Evolutionary conservation across 53 echinoderm and acorn worm genomes (phyloP).

Genomic region (Stichopus horrens): DNA sequence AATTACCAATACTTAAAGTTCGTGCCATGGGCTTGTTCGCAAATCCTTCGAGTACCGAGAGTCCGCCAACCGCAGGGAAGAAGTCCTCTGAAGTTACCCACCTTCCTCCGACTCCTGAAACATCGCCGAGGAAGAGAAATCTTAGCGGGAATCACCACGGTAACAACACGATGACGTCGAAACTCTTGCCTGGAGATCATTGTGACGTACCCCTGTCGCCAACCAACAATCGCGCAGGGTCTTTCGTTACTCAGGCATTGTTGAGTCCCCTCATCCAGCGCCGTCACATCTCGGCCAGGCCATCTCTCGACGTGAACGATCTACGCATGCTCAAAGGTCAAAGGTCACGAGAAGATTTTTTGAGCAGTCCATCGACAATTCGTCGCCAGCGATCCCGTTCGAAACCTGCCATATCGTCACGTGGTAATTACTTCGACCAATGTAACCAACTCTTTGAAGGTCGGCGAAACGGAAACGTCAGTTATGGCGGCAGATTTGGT

Average conservation of each 20-base stretch:
- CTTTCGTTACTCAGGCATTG: neutral
- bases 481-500: neutral
- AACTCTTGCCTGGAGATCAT: neutral
- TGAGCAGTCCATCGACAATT: slow-evolving; percentile 25
- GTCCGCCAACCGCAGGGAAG: neutral
- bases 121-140: neutral
- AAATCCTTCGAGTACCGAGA: slow-evolving; percentile 33
- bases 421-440: neutral
- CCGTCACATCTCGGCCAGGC: neutral
- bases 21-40: slow-evolving; percentile 79
- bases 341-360: slow-evolving; percentile 1
- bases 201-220: neutral
- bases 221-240: neutral
- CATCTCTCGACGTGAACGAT: slow-evolving; percentile 5
- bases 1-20: slow-evolving; percentile 69
- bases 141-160: neutral
- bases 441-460: neutral
- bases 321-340: neutral
- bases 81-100: neutral
- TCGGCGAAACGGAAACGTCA: neutral
- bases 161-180: neutral
- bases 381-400: slow-evolving; percentile 14
- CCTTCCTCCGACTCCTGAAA: slow-evolving; percentile 13
- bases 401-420: neutral
- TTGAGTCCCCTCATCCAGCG: neutral